Evolutionary conservation across 92 coral and sea anemone species (phyloP), one percentile per base, ranked within the genome.

Genomic region (Phenganax stokvisi): DNA sequence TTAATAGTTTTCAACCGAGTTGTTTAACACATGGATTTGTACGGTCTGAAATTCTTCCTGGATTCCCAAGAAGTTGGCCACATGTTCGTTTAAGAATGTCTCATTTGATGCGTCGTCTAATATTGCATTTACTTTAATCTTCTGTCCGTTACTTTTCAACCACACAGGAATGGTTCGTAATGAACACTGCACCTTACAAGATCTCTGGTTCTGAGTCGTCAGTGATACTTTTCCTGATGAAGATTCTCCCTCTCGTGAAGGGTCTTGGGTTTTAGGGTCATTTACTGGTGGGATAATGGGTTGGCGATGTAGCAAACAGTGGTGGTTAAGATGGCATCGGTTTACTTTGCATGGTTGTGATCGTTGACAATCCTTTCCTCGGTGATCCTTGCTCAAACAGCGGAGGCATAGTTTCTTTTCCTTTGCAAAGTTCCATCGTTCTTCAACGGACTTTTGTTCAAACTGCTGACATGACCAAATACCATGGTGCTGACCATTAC

Each of bases 381-480:
- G 25, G 25, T 20, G 25, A 20, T 20, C 25, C 25, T 20, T 20
- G 25, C 25, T 20, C 25, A 20, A 20, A 20, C 25, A 20, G 25
- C 25, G 25, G 25, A 20, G 25, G 25, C 25, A 20, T 20, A 20
- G 25, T 20, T 20, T 20, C 25, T 20, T 20, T 20, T 20, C 25
- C 25, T 20, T 20, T 20, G 25, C 25, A 20, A 20, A 20, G 13
- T 71, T 15, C 86, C 88, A 81, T 37, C 85, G 72, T 73, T 88
- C 88, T 15, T 81, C 80, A 3, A 82, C 84, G 2, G 55, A 37
- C 44, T 54, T 79, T n/a, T 76, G 16, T 66, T 85, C 59, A 54
- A 87, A 87, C 71, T 73, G 27, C 62, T 54, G 65, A 56, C 87
- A 87, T 20, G 61, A 59, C 89, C 91, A 85, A 47, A 85, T 56